phyloP scores from a whole-genome alignment of 2,888 invertebrate species.

The Melieria picta region DNA sequence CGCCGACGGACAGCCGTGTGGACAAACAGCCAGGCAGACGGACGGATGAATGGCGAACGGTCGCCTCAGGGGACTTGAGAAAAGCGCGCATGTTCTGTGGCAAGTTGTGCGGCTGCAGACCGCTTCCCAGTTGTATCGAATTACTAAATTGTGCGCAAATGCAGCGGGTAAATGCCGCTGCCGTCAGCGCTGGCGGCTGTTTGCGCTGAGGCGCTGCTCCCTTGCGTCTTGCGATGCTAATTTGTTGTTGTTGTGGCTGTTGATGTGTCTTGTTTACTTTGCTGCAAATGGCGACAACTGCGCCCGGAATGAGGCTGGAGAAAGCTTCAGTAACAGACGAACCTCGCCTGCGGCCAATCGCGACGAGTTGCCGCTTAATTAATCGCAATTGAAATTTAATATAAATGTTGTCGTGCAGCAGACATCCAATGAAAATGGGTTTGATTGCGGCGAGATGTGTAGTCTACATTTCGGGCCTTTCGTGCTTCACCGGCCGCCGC shows the following conservation, averaged over 20 bases:
- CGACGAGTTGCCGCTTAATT: conserved; percentile 24
- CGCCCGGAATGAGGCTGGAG: background rate
- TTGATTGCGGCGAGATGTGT: background rate
- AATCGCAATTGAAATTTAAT: conserved; percentile 32
- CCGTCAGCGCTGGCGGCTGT: conserved; percentile 22
- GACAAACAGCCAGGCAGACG: conserved; percentile 14
- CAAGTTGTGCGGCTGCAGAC: conserved; percentile 34
- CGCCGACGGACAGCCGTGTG: background rate
- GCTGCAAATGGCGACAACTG: conserved; percentile 24
- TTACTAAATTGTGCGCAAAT: conserved; percentile 48
- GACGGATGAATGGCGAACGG: background rate
- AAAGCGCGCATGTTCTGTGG: no score
- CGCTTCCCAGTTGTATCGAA: conserved; percentile 54
- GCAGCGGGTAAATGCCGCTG: conserved; percentile 23
- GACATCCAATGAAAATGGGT: background rate
- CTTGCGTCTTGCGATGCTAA: conserved; percentile 15
- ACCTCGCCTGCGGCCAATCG: conserved; percentile 21
- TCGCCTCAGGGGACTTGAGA: background rate
- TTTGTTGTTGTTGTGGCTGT: conserved; percentile 33
- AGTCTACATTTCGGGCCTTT: background rate
- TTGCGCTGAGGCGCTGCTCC: background rate
- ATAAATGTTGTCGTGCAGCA: conserved; percentile 23
- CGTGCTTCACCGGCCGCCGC: conserved; percentile 15
- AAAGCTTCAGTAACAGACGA: conserved; percentile 24
- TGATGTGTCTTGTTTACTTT: conserved; percentile 30